These are phyloP conservation scores for Gopherus flavomarginatus DNA, from an alignment of 2,113 vertebrate genomes.

Conservation along the genomic window DNA sequence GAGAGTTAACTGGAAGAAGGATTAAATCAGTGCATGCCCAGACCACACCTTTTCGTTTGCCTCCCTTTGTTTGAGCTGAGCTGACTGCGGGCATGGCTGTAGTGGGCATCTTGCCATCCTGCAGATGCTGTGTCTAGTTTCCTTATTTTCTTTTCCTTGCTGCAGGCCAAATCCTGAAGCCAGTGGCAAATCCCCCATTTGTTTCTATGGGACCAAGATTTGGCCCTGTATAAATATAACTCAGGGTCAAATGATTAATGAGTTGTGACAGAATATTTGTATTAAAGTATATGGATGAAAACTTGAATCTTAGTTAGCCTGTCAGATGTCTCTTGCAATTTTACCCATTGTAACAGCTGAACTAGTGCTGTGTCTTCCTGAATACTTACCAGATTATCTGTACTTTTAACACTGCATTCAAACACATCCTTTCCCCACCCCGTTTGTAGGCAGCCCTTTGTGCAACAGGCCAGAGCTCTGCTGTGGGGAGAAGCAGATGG, in stretches of 20 bases:
- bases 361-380: not conserved
- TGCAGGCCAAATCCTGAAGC: not conserved
- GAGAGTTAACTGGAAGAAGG: fast-evolving
- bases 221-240: not conserved
- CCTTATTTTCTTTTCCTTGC: not conserved
- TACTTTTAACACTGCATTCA: not conserved
- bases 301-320: not conserved
- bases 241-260: not conserved
- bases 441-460: slow-evolving; percentile 9
- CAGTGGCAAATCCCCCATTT: not conserved
- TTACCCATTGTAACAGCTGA: slow-evolving; percentile 6
- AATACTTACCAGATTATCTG: slow-evolving; percentile 12
- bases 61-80: not conserved
- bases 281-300: not conserved
- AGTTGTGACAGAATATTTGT: not conserved
- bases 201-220: not conserved
- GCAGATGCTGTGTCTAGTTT: slow-evolving; percentile 50
- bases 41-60: not conserved
- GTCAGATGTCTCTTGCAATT: not conserved
- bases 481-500: slow-evolving; percentile 59
- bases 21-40: fast-evolving
- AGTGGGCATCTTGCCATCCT: slow-evolving; percentile 57
- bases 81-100: not conserved
- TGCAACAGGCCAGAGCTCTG: slow-evolving; percentile 61
- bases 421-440: slow-evolving; percentile 13